Percentiles rank a stretch among this genome's conserved stretches.
These are phyloP conservation scores for Tanypteryx hageni DNA, from an alignment of 2,888 invertebrate genomes.

Conservation along the genomic window DNA sequence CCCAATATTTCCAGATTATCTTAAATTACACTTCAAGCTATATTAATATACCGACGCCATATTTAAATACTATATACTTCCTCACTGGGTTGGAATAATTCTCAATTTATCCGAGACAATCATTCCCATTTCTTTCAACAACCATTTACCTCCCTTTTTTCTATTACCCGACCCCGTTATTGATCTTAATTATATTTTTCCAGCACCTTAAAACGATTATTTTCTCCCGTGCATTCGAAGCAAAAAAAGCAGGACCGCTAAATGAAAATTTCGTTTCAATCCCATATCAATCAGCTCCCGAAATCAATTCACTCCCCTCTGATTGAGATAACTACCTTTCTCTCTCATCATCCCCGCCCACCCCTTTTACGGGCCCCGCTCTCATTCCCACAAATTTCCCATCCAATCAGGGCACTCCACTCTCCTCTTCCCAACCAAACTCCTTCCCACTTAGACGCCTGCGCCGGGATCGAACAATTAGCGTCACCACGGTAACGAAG, in stretches of 20 bases:
- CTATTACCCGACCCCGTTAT: background rate
- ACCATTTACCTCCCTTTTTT: constrained; percentile 14
- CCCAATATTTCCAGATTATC: too few relatives aligned
- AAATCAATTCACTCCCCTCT: constrained; percentile 39
- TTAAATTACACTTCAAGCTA: background rate
- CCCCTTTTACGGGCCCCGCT: background rate
- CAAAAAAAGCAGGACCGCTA: background rate
- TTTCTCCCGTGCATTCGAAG: constrained; percentile 11
- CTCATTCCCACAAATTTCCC: constrained; percentile 44
- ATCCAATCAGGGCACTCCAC: constrained; percentile 38
- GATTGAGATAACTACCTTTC: constrained; percentile 41
- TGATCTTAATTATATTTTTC: constrained; percentile 36
- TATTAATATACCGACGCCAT: background rate
- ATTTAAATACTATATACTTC: background rate
- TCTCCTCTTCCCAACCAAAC: constrained; percentile 14
- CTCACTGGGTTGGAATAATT: background rate
- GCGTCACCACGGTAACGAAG: constrained; percentile 57
- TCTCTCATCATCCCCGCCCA: background rate
- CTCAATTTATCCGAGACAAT: constrained; percentile 17
- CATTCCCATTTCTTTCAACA: constrained; percentile 46
- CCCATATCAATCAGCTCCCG: constrained; percentile 54
- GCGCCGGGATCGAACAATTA: constrained; percentile 44
- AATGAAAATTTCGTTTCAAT: constrained; percentile 58
- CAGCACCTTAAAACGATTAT: background rate
- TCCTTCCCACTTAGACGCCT: constrained; percentile 49